A percentile compares a stretch with the other conserved stretches of the same genome.
Evolutionary conservation across 1,140 invertebrate species (phyloP).

Genomic region (Platorchestia sp.): DNA sequence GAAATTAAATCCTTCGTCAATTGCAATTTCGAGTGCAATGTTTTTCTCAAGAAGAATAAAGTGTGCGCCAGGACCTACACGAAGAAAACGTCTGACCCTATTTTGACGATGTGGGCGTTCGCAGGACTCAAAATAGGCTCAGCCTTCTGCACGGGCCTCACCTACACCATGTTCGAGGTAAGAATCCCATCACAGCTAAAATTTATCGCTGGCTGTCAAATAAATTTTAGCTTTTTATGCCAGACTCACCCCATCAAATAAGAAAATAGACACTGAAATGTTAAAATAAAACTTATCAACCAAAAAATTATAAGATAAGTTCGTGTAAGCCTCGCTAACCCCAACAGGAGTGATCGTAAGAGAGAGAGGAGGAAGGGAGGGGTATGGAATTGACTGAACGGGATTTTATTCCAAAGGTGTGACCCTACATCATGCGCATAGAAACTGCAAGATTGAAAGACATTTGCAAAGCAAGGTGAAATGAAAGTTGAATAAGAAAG

Average conservation of each 20-base stretch:
- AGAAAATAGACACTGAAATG: too few species aligned
- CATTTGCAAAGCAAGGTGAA: too few species aligned
- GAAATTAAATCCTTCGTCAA: conserved; percentile 15
- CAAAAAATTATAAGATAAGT: too few species aligned
- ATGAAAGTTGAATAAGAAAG: too few species aligned
- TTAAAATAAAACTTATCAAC: too few species aligned
- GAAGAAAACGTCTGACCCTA: conserved; percentile 56
- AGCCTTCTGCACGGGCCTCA: conserved; percentile 61
- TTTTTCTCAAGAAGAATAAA: conserved; percentile 49
- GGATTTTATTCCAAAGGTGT: too few species aligned
- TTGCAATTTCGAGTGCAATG: conserved; percentile 65
- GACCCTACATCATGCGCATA: too few species aligned
- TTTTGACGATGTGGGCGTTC: conserved; percentile 64
- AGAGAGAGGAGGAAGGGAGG: too few species aligned
- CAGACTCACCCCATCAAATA: background rate
- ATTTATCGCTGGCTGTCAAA: background rate
- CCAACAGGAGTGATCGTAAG: too few species aligned
- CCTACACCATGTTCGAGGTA: conserved; percentile 61
- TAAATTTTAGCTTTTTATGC: background rate
- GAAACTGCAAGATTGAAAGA: too few species aligned
- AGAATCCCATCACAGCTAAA: background rate
- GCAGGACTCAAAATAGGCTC: conserved; percentile 57
- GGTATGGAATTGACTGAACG: too few species aligned
- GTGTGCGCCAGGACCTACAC: conserved; percentile 54
- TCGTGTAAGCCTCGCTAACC: too few species aligned